A percentile compares a stretch with the other conserved stretches of the same genome.
Evolutionary conservation across 2,888 invertebrate species (phyloP).

Genomic region (Phortica okadai): DNA sequence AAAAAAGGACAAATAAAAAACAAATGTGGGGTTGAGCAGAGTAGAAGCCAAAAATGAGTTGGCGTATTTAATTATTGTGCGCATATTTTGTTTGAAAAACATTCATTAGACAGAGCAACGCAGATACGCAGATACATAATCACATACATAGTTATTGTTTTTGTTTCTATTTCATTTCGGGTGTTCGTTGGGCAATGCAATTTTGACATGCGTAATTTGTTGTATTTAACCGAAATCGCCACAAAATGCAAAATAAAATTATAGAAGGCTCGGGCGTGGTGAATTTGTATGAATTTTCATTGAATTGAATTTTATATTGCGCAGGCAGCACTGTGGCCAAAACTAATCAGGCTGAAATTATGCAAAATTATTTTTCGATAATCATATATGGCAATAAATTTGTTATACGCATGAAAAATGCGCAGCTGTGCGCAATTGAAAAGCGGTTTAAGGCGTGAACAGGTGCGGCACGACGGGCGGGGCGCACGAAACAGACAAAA

Average conservation of each 20-base stretch:
- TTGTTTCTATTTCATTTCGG: neutral
- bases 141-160: neutral
- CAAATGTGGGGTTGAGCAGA: no score
- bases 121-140: neutral
- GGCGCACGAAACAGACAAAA: neutral
- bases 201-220: conserved; percentile 8
- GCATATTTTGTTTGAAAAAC: conserved; percentile 12
- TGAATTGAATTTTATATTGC: conserved; percentile 17
- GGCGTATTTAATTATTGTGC: conserved; percentile 21
- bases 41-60: conserved; percentile 22
- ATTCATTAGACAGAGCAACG: conserved; percentile 8
- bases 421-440: neutral
- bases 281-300: neutral
- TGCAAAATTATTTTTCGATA: conserved; percentile 60
- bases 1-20: neutral
- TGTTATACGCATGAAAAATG: neutral
- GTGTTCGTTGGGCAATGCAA: neutral
- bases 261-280: neutral
- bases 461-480: no score
- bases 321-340: conserved; percentile 7
- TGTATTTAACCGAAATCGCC: conserved; percentile 21
- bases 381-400: conserved; percentile 12
- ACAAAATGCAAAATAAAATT: conserved; percentile 24
- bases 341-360: conserved; percentile 62
- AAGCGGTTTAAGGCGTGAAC: no score